Base-by-base conservation (phyloP, 1,140 invertebrate genomes). In the Melitaea cinxia region DNA sequence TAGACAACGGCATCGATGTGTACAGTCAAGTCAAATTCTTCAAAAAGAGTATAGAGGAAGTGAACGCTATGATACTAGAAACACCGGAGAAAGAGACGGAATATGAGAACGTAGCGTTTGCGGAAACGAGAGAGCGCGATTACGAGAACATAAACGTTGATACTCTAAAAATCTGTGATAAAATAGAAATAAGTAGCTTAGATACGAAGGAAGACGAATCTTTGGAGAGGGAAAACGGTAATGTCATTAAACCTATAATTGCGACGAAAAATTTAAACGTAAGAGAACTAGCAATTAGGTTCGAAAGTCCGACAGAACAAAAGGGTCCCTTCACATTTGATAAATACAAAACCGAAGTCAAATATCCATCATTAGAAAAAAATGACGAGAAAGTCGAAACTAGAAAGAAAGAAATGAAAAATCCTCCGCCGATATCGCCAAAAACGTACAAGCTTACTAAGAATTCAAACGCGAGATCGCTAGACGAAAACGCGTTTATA, bases 21-120 rank as follows among this genome's bases (percentile, higher is more conserved):
- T 96, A 96, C 74, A 94, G 95, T 72, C 94, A 95, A 89, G 94
- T 95, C 0, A 95, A 95, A 72, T 93, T 95, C 70, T 94, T 95
- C 63, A 92, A 93, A 30, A 92, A 94, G 70, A 95, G 94, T 15
- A 94, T 96, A 50, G 93, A 95, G 56, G 95, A 96, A 85, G 94
- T 96, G 0, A 96, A 96, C 80, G 93, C 94, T 24, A 83, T 96
- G 72, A 83, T 94, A 19, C 80, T 92, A 28, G 88, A 91, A 47
- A 81, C 80, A 0, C 84, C 82, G 2, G 85, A 86, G 58, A 78
- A 71, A 64, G 85, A 88, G 64, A 61, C 63, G 1, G 73, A 80
- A 45, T 91, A 91, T 54, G 86, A 89, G 54, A 89, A 88, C 35
- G 68, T 91, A 1, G 56, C 62, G 9, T 88, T 86, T 19, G 88